Base-by-base conservation (phyloP, 2,113 vertebrate species). In the Hystrix cristata region DNA sequence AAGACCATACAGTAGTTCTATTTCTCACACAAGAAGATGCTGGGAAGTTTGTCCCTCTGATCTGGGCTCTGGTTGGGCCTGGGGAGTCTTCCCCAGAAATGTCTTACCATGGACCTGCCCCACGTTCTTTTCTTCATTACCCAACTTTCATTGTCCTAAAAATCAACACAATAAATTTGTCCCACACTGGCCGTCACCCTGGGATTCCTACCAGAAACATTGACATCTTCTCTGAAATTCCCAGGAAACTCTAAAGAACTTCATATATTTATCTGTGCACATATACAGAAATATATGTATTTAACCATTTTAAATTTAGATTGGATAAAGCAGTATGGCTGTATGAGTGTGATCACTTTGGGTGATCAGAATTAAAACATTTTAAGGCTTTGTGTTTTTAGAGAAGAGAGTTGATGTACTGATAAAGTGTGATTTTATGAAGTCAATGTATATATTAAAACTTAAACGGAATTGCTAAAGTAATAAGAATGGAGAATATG, bases 361-460 rank as follows among this genome's bases (percentile, higher is more conserved):
- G 27, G 2, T 82, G n/a, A 60, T 94, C 51, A 95, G 78, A 91
- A 94, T n/a, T n/a, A 92, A 92, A 92, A 78, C 1, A 79, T 69
- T 81, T 92, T 31, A 95, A 62, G 18, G 72, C 76, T 59, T 82
- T 90, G 57, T 91, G 31, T 84, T 91, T 79, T 87, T 48, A 51
- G 19, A 38, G 21, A 27, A 72, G 60, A 91, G 3, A 69, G 27
- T 87, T 15, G 23, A 23, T 86, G 51, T 88, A 81, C 59, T 87
- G 31, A 80, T 62, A 65, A 27, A 78, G 78, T 46, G 6, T 93
- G 72, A 90, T 67, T 74, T 94, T 92, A 57, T 94, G 84, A 80
- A 78, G 85, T 89, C 74, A 96, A 85, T 81, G 8, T 76, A 0
- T 48, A 34, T 69, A 31, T 97, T 92, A 29, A 84, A 95, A 90